A percentile compares a stretch with the other conserved stretches of the same genome.
These are phyloP conservation scores for Drosophila antonietae DNA, from an alignment of 2,888 invertebrate species.

Conservation along the genomic window DNA sequence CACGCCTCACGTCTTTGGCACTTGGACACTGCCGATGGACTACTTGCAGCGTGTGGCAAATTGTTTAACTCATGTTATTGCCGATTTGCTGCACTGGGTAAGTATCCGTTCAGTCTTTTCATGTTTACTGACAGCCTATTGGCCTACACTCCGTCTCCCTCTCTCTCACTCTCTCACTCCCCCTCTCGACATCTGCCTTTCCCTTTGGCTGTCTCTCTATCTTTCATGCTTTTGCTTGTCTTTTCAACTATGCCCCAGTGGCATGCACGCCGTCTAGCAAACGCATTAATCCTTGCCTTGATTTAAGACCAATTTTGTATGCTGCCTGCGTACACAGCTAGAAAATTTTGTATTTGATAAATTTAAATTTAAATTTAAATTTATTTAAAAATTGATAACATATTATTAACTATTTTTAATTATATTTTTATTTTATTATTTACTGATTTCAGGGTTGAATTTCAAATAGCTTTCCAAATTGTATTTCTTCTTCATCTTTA, in stretches of 20 bases:
- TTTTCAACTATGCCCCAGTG: slow-evolving; percentile 12
- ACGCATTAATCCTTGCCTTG: slow-evolving; percentile 76
- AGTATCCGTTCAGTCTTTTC: slow-evolving; percentile 15
- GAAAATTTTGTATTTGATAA: neutral
- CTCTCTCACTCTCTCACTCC: neutral
- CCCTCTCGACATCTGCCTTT: neutral
- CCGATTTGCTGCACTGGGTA: slow-evolving; percentile 86
- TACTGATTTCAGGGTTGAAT: too few relatives aligned
- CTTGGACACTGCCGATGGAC: slow-evolving; percentile 89
- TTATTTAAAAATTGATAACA: too few relatives aligned
- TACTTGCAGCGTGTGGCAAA: slow-evolving; percentile 87
- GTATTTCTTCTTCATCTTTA: too few relatives aligned
- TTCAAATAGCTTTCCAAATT: too few relatives aligned
- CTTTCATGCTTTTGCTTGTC: slow-evolving; percentile 18
- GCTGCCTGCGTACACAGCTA: slow-evolving; percentile 31
- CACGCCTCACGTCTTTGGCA: slow-evolving; percentile 89
- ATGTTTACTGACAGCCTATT: slow-evolving; percentile 34
- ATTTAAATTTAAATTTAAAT: too few relatives aligned
- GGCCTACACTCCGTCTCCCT: neutral
- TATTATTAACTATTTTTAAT: too few relatives aligned
- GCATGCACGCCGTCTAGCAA: slow-evolving; percentile 39
- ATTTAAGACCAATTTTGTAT: slow-evolving; percentile 72
- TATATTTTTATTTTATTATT: too few relatives aligned
- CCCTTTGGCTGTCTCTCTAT: too few relatives aligned
- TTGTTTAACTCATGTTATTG: slow-evolving; percentile 86